These are phyloP conservation scores for Trissolcus basalis DNA, from an alignment of 1,140 invertebrate species.

Conservation along the genomic window DNA sequence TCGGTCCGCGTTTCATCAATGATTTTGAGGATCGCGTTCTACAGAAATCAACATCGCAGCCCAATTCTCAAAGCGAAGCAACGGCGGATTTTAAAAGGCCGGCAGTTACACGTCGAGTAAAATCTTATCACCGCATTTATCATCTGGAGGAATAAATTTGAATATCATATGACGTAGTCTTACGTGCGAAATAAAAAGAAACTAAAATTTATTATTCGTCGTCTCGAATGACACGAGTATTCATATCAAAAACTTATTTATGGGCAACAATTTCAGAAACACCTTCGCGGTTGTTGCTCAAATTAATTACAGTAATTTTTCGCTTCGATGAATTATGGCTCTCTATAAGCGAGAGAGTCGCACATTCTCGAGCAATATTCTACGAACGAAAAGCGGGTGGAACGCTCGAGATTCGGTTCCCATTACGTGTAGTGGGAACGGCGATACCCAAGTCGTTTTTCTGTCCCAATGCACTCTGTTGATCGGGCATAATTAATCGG, in stretches of 20 bases:
- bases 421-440: neutral
- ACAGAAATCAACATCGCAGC: conserved; percentile 17
- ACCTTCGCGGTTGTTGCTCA: no score
- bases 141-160: conserved; percentile 34
- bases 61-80: conserved; percentile 13
- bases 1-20: neutral
- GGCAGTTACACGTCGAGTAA: conserved; percentile 9
- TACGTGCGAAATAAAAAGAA: conserved; percentile 12
- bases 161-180: conserved; percentile 16
- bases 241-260: conserved; percentile 6
- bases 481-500: conserved; percentile 35
- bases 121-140: conserved; percentile 23
- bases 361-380: no score
- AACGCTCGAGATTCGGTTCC: neutral
- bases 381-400: neutral
- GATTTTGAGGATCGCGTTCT: neutral
- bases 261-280: no score
- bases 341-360: no score
- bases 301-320: no score
- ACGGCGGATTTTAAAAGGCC: conserved; percentile 13
- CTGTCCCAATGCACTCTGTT: conserved; percentile 29
- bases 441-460: conserved; percentile 11
- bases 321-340: no score
- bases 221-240: neutral
- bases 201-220: conserved; percentile 11